These are phyloP conservation scores for Manacus vitellinus DNA, from an alignment of 2,113 vertebrate species.

Conservation along the genomic window DNA sequence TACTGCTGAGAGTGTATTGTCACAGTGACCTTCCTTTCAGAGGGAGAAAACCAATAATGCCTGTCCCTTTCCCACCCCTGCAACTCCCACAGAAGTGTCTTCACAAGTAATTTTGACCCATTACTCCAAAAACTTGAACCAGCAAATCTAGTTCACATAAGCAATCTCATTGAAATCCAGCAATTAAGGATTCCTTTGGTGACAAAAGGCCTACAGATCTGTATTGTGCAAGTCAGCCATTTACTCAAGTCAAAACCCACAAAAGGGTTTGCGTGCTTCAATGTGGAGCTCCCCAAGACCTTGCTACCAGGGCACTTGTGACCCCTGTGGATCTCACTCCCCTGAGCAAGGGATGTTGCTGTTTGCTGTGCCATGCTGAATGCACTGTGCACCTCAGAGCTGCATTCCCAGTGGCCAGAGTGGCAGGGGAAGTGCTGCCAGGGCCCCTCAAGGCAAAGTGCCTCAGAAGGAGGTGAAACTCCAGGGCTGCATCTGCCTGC, in stretches of 20 bases:
- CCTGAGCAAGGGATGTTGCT: background rate
- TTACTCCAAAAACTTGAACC: background rate
- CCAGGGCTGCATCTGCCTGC: background rate
- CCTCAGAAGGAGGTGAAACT: background rate
- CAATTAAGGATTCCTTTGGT: background rate
- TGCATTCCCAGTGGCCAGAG: accelerated
- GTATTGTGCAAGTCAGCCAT: background rate
- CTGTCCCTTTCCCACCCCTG: background rate
- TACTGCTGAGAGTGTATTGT: background rate
- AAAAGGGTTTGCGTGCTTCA: background rate
- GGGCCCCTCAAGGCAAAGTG: background rate
- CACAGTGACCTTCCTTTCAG: constrained; percentile 5
- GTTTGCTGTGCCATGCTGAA: accelerated
- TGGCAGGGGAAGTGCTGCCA: background rate
- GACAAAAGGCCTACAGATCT: background rate
- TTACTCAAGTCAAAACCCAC: background rate
- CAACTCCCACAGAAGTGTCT: background rate
- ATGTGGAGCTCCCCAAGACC: background rate
- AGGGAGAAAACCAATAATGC: background rate
- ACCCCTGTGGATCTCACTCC: accelerated
- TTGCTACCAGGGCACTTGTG: accelerated
- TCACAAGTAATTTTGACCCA: background rate
- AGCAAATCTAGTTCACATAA: background rate
- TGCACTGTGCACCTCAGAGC: accelerated
- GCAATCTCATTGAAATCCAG: background rate